Evolutionary conservation across 2,888 invertebrate genomes (phyloP), one percentile per base, ranked within the genome.

Genomic region (Plebejus melissa): DNA sequence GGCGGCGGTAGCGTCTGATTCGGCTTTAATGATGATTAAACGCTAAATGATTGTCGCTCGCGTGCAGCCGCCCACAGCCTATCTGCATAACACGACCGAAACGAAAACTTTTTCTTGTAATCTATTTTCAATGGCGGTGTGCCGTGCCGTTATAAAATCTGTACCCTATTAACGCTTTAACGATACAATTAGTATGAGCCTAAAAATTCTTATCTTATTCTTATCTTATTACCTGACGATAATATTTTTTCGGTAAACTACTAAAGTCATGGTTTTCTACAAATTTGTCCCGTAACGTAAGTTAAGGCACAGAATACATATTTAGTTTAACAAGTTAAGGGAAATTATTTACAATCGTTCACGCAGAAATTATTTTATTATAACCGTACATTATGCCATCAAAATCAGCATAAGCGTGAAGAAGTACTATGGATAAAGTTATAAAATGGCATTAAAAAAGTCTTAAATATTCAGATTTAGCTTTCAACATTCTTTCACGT

Each of bases 11-110:
- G 81, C 80, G 85, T 84, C 89, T 93, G 93, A 93, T 93, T 88
- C 85, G 82, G 81, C 84, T 93, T 93, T 93, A 92, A 93, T 93
- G 88, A 91, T 91, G 93, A 93, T 93, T 93, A 93, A 93, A 90
- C 88, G 88, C 85, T 84, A 84, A 89, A 90, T 90, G 90, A 93
- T 93, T 87, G 91, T 88, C 85, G 86, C 84, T 81, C 79, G 82
- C 77, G 60, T 74, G 74, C 71, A 76, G 76, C 79, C 77, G 78
- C 76, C 78, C 78, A 79, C 76, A 76, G 74, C 74, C 72, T 58
- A 46, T 60, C 75, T 70, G 58, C 75, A 74, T 76, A 65, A 32
- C 76, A 76, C 76, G 79, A 79, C 77, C 77, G 71, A 78, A 77
- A 78, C 77, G 77, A 78, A 78, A 80, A 77, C 78, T 80, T 77